Evolutionary conservation across 2,797 vertebrate species (phyloP).

Genomic region (Margarornis squamiger): DNA sequence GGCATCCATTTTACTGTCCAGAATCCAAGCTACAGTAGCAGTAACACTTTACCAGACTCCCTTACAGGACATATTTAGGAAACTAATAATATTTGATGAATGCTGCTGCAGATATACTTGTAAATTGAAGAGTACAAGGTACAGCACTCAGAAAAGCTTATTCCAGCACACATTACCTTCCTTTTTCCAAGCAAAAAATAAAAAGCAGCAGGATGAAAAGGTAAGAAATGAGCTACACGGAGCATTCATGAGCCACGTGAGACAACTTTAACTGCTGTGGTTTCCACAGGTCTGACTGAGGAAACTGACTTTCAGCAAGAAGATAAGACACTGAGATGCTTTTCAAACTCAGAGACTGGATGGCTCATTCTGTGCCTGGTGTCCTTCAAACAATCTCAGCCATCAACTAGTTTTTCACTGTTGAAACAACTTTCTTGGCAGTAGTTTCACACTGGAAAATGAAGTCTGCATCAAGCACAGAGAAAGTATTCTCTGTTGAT

Average conservation of each 20-base stretch:
- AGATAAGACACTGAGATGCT: neutral
- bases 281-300: neutral
- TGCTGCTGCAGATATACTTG: neutral
- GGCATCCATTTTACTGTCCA: neutral
- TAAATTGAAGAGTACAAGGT: neutral
- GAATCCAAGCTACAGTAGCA: constrained; percentile 50
- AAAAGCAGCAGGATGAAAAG: neutral
- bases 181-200: neutral
- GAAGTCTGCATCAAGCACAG: neutral
- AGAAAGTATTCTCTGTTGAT: constrained; percentile 13
- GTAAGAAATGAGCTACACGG: neutral
- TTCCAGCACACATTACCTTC: neutral
- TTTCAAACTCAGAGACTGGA: neutral
- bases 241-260: neutral
- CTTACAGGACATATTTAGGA: constrained; percentile 29
- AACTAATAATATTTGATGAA: constrained; percentile 23
- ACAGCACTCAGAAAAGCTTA: neutral
- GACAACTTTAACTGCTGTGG: neutral
- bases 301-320: neutral
- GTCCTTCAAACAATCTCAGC: neutral
- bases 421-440: neutral
- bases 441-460: neutral
- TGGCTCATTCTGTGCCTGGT: neutral
- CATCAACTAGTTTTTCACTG: neutral
- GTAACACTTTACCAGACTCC: constrained; percentile 28